phyloP scores from a whole-genome alignment of 2,888 invertebrate species.

The Selenia dentaria region DNA sequence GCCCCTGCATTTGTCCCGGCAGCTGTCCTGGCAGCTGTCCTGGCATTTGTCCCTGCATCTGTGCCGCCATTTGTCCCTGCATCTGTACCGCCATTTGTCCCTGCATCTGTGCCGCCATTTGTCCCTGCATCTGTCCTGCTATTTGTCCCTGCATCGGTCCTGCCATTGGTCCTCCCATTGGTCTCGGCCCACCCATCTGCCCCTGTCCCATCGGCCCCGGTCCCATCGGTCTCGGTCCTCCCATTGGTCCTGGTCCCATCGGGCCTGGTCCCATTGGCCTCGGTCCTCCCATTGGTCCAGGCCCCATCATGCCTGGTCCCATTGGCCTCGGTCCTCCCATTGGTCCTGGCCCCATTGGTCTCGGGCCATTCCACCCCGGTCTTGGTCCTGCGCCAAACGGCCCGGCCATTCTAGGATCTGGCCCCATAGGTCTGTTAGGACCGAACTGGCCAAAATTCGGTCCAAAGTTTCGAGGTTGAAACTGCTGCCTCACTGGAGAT shows the following conservation, averaged over 20 bases:
- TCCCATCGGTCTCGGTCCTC: conserved; percentile 6
- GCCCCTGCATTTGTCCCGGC: neutral
- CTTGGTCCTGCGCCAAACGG: conserved; percentile 2
- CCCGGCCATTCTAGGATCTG: conserved; percentile 5
- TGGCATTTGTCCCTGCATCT: conserved; percentile 2
- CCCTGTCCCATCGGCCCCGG: neutral
- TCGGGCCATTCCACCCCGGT: conserved; percentile 1
- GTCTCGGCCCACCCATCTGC: neutral
- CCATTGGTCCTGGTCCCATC: conserved; percentile 8
- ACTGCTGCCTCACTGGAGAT: conserved; percentile 4
- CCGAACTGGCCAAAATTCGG: conserved; percentile 1
- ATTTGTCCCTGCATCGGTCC: conserved; percentile 3
- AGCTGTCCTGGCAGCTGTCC: conserved; percentile 4
- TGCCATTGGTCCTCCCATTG: neutral
- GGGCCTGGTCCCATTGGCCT: conserved; percentile 5
- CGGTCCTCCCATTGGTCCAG: conserved; percentile 1
- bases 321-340: conserved; percentile 5
- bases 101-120: conserved; percentile 1
- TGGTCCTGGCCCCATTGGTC: conserved; percentile 5
- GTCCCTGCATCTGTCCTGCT: neutral
- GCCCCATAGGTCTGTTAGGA: conserved; percentile 1
- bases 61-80: conserved; percentile 1
- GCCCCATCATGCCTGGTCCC: conserved; percentile 1
- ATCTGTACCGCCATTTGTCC: neutral
- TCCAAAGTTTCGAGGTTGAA: neutral